Conservation (phyloP, 2,888 invertebrate species). For the Agrypnus murinus region DNA sequence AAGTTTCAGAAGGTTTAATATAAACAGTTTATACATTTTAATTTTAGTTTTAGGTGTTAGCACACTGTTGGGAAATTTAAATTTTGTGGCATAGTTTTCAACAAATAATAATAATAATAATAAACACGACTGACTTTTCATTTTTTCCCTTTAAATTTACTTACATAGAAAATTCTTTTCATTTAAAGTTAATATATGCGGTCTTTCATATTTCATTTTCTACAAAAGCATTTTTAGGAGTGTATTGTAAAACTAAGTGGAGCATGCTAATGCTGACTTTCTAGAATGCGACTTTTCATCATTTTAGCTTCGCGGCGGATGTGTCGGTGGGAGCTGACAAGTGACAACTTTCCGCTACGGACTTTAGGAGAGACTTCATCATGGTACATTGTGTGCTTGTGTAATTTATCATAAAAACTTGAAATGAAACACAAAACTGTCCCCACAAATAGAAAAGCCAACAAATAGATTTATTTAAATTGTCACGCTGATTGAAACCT, state of each 20-base stretch:
- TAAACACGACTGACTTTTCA: no score
- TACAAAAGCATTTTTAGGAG: conserved; percentile 24
- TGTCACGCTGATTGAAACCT: no score
- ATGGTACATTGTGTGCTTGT: conserved; percentile 49
- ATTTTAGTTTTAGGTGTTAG: conserved; percentile 31
- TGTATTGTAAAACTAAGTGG: conserved; percentile 26
- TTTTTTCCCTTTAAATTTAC: no score
- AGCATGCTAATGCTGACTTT: conserved; percentile 22
- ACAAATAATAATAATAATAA: no score
- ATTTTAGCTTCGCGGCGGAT: conserved; percentile 31
- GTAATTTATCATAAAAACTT: conserved; percentile 59
- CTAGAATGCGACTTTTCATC: conserved; percentile 29
- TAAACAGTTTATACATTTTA: conserved; percentile 43
- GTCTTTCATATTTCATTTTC: conserved; percentile 9
- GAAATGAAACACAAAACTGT: conserved; percentile 46
- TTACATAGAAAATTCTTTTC: no score
- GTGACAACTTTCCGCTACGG: conserved; percentile 62
- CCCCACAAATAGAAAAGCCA: conserved; percentile 15
- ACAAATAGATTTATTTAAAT: conserved; percentile 4
- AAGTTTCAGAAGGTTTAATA: conserved; percentile 37
- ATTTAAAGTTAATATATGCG: conserved; percentile 17
- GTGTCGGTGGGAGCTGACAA: conserved; percentile 55
- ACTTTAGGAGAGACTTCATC: conserved; percentile 62
- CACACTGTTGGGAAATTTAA: conserved; percentile 1
- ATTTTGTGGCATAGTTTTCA: no score